Conservation (phyloP, 2,888 invertebrate genomes). For the Ctena decussata region DNA sequence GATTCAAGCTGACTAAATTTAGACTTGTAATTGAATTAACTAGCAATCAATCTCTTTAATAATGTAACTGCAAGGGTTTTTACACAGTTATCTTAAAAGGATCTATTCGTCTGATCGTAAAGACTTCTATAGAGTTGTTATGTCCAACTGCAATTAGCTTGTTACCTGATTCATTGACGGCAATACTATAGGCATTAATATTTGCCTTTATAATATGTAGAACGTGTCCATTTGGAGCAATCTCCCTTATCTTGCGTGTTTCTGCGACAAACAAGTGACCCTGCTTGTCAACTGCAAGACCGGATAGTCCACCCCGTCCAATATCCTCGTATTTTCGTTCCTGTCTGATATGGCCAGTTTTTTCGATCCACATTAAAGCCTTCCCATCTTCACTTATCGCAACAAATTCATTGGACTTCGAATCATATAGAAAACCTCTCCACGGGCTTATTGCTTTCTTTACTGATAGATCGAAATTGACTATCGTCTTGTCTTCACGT, state of each 20-base stretch:
- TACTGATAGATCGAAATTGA: not conserved
- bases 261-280: not conserved
- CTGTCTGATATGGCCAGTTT: not conserved
- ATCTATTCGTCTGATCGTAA: not conserved
- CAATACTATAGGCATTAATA: not conserved
- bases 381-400: not conserved
- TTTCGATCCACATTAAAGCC: not conserved
- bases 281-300: not conserved
- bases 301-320: not conserved
- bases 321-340: not conserved
- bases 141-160: not conserved
- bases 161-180: not conserved
- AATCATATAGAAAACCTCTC: not conserved
- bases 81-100: no score
- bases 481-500: not conserved
- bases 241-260: not conserved
- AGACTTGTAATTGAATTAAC: no score
- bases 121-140: not conserved
- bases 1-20: no score
- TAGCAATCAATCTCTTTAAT: no score
- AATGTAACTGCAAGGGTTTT: no score
- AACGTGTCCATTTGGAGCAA: not conserved
- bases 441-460: not conserved
- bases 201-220: not conserved
- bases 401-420: not conserved